Evolutionary conservation across 2,888 invertebrate species (phyloP).

Genomic region (Notodonta dromedarius): DNA sequence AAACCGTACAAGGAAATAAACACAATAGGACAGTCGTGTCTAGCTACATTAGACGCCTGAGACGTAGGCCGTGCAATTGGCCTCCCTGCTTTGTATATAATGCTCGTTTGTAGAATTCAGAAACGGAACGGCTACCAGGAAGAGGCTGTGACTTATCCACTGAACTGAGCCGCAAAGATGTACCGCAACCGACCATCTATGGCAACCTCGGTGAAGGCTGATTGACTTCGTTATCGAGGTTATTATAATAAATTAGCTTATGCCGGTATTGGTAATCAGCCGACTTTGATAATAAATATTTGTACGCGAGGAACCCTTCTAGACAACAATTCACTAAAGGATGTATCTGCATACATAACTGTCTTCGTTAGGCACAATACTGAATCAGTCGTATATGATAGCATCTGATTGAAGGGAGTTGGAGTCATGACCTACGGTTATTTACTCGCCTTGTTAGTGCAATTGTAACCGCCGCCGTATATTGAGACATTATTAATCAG

Average conservation of each 20-base stretch:
- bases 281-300: slow-evolving; percentile 39
- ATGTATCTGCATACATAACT: slow-evolving; percentile 39
- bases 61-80: slow-evolving; percentile 73
- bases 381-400: slow-evolving; percentile 48
- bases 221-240: slow-evolving; percentile 67
- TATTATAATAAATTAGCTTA: slow-evolving; percentile 52
- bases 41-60: slow-evolving; percentile 75
- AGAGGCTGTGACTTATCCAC: slow-evolving; percentile 72
- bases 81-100: slow-evolving; percentile 79
- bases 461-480: slow-evolving; percentile 45
- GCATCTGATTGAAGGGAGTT: slow-evolving; percentile 50
- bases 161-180: slow-evolving; percentile 64
- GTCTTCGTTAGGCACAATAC: slow-evolving; percentile 48
- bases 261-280: slow-evolving; percentile 47
- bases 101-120: slow-evolving; percentile 78
- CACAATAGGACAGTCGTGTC: slow-evolving; percentile 81
- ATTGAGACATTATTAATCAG: not conserved
- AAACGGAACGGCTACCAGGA: slow-evolving; percentile 73
- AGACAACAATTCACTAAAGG: slow-evolving; percentile 33
- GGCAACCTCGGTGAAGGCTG: slow-evolving; percentile 62
- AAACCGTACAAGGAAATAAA: slow-evolving; percentile 80
- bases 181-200: slow-evolving; percentile 58
- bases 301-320: slow-evolving; percentile 29
- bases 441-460: slow-evolving; percentile 65
- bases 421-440: slow-evolving; percentile 56